Percentiles rank a stretch among this genome's conserved stretches.
Evolutionary conservation across 2,113 vertebrate genomes (phyloP).

Genomic region (Carlito syrichta): DNA sequence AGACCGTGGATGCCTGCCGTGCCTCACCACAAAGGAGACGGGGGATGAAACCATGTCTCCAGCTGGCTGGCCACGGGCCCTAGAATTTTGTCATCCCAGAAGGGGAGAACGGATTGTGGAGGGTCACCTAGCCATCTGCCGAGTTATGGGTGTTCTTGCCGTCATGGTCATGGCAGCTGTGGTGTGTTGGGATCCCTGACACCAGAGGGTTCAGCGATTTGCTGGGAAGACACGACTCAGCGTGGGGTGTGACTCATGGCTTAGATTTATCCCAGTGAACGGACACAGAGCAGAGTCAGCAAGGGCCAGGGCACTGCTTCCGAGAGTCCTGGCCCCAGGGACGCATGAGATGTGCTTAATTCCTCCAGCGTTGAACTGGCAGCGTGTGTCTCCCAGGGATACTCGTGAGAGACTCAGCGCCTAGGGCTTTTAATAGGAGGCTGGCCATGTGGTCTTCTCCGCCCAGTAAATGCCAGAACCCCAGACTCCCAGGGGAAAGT

Average conservation of each 20-base stretch:
- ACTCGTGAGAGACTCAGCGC: no score
- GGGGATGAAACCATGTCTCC: fast-evolving
- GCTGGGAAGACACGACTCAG: background rate
- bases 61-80: fast-evolving
- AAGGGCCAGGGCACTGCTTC: fast-evolving
- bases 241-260: fast-evolving
- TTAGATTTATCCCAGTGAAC: background rate
- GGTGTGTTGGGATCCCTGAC: background rate
- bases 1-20: background rate
- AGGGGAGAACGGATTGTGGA: background rate
- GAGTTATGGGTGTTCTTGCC: background rate
- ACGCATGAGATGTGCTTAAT: no score
- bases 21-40: background rate
- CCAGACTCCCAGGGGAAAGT: no score
- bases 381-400: background rate
- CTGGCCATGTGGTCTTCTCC: no score
- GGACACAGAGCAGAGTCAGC: background rate
- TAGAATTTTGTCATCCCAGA: background rate
- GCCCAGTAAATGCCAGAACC: no score
- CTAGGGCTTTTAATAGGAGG: background rate
- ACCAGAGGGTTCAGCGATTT: background rate
- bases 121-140: background rate
- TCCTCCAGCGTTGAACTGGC: background rate
- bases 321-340: fast-evolving
- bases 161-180: no score